Conservation (phyloP, 2,888 invertebrate species). For the Masnerella sp. region DNA sequence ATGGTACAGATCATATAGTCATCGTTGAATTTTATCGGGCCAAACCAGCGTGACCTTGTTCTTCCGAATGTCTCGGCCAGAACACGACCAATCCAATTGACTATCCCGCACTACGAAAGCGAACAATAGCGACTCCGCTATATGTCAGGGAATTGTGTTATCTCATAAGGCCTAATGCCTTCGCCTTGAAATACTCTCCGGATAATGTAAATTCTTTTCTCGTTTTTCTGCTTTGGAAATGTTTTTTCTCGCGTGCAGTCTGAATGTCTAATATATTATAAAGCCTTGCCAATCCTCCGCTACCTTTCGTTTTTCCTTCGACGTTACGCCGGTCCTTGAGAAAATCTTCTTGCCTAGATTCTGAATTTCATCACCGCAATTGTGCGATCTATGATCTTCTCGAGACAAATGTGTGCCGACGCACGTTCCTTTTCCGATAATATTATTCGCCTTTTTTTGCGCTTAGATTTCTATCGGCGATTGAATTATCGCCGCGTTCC, state of each 20-base stretch:
- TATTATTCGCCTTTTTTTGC: slow-evolving; percentile 15
- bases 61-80: neutral
- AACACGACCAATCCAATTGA: neutral
- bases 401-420: slow-evolving; percentile 43
- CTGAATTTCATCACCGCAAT: slow-evolving; percentile 73
- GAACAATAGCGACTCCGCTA: neutral
- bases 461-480: slow-evolving; percentile 9
- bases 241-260: slow-evolving; percentile 33
- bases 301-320: slow-evolving; percentile 77
- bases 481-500: slow-evolving; percentile 14
- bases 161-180: slow-evolving; percentile 44
- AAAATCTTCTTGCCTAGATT: slow-evolving; percentile 74
- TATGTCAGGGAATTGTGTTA: slow-evolving; percentile 36
- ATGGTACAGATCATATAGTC: no score
- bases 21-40: no score
- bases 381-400: slow-evolving; percentile 56
- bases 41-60: neutral
- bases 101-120: neutral
- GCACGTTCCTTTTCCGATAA: slow-evolving; percentile 36
- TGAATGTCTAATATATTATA: slow-evolving; percentile 50
- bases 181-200: slow-evolving; percentile 50
- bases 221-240: slow-evolving; percentile 45
- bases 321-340: slow-evolving; percentile 72
- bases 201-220: slow-evolving; percentile 50
- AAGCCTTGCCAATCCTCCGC: slow-evolving; percentile 56